These are phyloP conservation scores for Cybosia mesomella DNA, from an alignment of 2,888 invertebrate genomes.

Conservation along the genomic window DNA sequence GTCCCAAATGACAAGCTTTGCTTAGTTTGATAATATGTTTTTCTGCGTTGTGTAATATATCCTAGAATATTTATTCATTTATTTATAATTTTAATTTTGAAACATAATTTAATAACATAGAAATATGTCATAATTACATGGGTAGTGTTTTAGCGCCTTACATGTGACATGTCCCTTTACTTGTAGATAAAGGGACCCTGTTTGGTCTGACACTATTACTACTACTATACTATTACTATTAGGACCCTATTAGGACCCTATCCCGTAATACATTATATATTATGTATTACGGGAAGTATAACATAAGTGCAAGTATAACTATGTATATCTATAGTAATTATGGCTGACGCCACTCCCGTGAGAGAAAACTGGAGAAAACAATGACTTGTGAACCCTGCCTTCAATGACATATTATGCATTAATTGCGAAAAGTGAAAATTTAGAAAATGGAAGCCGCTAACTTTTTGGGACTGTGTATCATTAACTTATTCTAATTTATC, in stretches of 20 bases:
- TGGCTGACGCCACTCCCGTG: background rate
- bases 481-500: too few species aligned
- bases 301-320: background rate
- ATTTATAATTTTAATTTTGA: background rate
- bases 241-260: slow-evolving; percentile 1
- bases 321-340: background rate
- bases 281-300: too few species aligned
- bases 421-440: background rate
- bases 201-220: background rate
- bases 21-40: too few species aligned
- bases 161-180: background rate
- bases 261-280: slow-evolving; percentile 2
- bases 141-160: background rate
- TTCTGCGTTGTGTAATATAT: too few species aligned
- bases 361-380: background rate
- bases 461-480: background rate
- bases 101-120: background rate
- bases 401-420: background rate
- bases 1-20: too few species aligned
- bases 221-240: too few species aligned
- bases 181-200: slow-evolving; percentile 2
- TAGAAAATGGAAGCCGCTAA: background rate
- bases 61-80: background rate
- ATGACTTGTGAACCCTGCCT: background rate
- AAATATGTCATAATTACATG: background rate